A percentile compares a stretch with the other conserved stretches of the same genome.
Conservation (phyloP, 1,140 invertebrate species). For the Chionoecetes opilio region DNA sequence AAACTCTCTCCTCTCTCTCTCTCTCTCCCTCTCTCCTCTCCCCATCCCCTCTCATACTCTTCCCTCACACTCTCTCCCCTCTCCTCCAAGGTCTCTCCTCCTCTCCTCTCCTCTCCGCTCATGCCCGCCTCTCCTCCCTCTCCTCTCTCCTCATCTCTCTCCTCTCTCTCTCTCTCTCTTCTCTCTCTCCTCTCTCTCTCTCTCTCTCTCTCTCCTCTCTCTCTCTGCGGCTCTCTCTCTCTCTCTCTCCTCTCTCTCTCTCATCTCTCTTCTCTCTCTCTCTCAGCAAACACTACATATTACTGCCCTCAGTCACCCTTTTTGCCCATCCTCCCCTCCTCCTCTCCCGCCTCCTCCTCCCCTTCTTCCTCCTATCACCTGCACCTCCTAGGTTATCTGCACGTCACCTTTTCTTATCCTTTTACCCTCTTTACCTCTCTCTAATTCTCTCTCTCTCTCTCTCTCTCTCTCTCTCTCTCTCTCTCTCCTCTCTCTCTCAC, state of each 20-base stretch:
- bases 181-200: not conserved
- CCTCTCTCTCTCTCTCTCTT: not conserved
- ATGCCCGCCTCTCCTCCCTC: not conserved
- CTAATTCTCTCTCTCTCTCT: not conserved
- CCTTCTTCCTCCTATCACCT: too few species aligned
- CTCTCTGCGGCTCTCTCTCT: not conserved
- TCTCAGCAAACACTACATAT: too few species aligned
- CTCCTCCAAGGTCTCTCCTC: not conserved
- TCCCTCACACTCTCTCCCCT: not conserved
- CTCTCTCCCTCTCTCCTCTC: not conserved
- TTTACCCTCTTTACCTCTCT: too few species aligned
- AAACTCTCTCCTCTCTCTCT: not conserved
- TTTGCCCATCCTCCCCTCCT: too few species aligned
- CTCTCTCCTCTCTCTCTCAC: not conserved
- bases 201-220: too few species aligned
- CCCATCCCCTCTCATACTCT: not conserved
- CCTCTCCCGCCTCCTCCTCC: too few species aligned
- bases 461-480: slow-evolving; percentile 23
- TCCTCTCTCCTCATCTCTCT: too few species aligned
- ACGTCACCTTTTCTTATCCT: not conserved
- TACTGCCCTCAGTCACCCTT: too few species aligned
- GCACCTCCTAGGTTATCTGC: too few species aligned
- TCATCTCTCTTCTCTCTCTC: not conserved
- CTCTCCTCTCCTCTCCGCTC: not conserved
- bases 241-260: not conserved